Evolutionary conservation across 2,113 vertebrate genomes (phyloP).

Genomic region (Sapajus apella): DNA sequence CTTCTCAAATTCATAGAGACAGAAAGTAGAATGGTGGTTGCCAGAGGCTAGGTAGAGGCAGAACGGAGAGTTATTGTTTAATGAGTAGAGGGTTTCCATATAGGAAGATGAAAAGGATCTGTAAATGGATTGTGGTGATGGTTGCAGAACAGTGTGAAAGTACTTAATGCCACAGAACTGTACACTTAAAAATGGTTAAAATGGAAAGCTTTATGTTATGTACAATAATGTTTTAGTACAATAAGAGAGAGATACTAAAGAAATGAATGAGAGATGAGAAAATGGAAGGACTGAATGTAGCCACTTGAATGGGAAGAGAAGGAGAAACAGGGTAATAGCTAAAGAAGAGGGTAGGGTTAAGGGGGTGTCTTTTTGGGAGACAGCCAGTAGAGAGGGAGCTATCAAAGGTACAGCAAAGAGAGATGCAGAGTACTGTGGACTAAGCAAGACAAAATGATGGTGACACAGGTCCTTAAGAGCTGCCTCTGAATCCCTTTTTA

Average conservation of each 20-base stretch:
- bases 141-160: not conserved
- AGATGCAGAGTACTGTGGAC: not conserved
- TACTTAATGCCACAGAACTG: not conserved
- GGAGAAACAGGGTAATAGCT: not conserved
- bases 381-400: not conserved
- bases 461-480: not conserved
- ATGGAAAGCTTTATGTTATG: not conserved
- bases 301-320: not conserved
- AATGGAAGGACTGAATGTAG: not conserved
- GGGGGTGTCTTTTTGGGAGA: not conserved
- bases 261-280: not conserved
- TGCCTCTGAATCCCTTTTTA: not conserved
- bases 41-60: not conserved
- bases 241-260: constrained; percentile 14
- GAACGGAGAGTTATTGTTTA: not conserved
- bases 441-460: not conserved
- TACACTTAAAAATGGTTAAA: not conserved
- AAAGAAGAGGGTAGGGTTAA: not conserved
- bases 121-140: not conserved
- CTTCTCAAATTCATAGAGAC: not conserved
- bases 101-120: constrained; percentile 18
- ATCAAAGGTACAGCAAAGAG: not conserved
- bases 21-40: not conserved
- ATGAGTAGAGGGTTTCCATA: not conserved
- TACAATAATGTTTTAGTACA: not conserved